Evolutionary conservation across 92 coral and sea anemone genomes (phyloP), one percentile per base, ranked within the genome.

Genomic region (Palythoa caribaeorum): DNA sequence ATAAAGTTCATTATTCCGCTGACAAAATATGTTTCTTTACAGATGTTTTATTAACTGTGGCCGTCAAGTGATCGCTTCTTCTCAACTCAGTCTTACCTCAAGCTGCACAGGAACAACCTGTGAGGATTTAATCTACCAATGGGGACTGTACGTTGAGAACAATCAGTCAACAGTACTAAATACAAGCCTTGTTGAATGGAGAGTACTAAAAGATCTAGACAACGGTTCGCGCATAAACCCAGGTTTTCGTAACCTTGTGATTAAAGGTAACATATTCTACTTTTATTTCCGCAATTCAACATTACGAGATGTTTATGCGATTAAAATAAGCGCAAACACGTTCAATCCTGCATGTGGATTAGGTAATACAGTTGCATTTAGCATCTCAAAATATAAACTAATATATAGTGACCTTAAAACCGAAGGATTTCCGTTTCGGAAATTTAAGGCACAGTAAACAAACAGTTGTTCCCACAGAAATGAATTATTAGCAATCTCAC

Each of bases 41-140:
- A 77, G 81, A 2, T 77, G 81, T 14, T 77, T 77, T 55, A 21
- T 77, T 6, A 77, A 77, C 63, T 77, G 81, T 77, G 81, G 63
- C 21, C 38, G 9, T 36, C 44, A 77, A 8, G 81, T 77, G 81
- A 15, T 52, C 35, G 59, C 81, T 14, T n/a, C 81, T 3, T 77
- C 81, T 16, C 59, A 77, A 36, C n/a, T 77, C 15, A 77, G 81
- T 50, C 81, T 77, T 36, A 77, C 66, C 44, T 77, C 81, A 20
- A 21, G 6, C 15, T 77, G 81, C n/a, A 7, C 65, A 16, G 81
- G 81, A 77, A 9, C 62, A 10, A 52, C 14, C 17, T 77, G 81
- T 52, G 15, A 51, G 36, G 63, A 52, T 20, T 50, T 77, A n/a
- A 19, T 40, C 16, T 77, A 77, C 40, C 36, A 9, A 16, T 77